Evolutionary conservation across 2,797 vertebrate species (phyloP).

Genomic region (Hirundo rustica): DNA sequence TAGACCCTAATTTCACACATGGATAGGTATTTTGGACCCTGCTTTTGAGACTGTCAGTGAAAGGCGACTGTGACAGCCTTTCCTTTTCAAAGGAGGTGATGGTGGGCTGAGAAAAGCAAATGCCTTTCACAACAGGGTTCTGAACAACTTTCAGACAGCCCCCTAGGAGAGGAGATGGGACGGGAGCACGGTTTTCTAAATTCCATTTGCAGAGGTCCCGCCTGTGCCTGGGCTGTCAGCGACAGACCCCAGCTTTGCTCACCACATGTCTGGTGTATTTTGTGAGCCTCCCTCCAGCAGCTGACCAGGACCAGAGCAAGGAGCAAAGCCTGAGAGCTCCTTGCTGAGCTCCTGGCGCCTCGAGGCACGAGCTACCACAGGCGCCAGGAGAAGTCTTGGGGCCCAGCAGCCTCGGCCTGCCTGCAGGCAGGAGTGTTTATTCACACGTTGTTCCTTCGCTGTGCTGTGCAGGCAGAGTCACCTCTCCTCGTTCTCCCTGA

Average conservation of each 20-base stretch:
- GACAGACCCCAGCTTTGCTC: background rate
- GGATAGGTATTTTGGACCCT: background rate
- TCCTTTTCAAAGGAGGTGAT: background rate
- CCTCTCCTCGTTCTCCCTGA: background rate
- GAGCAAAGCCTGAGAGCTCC: background rate
- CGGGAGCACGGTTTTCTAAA: background rate
- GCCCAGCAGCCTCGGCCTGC: background rate
- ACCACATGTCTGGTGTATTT: background rate
- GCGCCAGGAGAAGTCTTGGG: background rate
- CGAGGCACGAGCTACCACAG: background rate
- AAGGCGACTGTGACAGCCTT: background rate
- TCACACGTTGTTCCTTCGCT: fast-evolving
- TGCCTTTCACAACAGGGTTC: background rate
- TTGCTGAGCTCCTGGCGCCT: too few species aligned
- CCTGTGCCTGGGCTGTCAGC: fast-evolving
- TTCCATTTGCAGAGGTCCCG: background rate
- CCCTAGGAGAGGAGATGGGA: background rate
- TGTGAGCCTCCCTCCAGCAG: background rate
- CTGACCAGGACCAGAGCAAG: background rate
- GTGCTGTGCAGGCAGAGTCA: background rate
- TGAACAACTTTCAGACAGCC: background rate
- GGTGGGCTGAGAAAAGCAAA: background rate
- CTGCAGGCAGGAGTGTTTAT: background rate
- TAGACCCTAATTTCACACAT: conserved; percentile 2
- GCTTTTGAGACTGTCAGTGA: background rate